These are phyloP conservation scores for Typhlichthys subterraneus DNA, from an alignment of 2,797 vertebrate genomes.

Conservation along the genomic window DNA sequence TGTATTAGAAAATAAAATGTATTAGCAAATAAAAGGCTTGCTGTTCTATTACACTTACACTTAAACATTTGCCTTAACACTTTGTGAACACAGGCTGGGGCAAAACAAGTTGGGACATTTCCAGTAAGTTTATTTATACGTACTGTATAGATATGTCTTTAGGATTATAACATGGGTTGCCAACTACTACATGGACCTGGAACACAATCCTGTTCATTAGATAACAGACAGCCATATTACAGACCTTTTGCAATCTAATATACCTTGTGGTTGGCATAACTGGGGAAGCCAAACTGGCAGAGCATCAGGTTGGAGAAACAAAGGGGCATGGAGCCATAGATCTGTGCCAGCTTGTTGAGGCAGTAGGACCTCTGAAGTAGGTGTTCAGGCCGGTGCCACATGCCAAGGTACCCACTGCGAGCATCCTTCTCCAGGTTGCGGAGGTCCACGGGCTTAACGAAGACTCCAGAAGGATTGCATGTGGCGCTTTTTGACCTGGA, in stretches of 20 bases:
- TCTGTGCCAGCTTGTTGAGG: slow-evolving; percentile 85
- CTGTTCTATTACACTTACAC: not conserved
- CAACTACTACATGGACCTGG: no score
- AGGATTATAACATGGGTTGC: no score
- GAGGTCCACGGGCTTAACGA: slow-evolving; percentile 91
- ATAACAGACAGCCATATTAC: no score
- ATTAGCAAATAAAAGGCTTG: not conserved
- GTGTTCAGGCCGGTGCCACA: slow-evolving; percentile 95
- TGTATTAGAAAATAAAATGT: not conserved
- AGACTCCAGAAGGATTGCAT: slow-evolving; percentile 83
- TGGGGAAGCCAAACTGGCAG: slow-evolving; percentile 94
- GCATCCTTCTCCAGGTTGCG: slow-evolving; percentile 90
- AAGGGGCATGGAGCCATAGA: slow-evolving; percentile 90
- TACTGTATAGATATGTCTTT: no score
- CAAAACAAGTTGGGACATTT: not conserved
- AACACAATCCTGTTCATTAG: no score
- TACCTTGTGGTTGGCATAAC: slow-evolving; percentile 89
- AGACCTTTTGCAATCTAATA: no score
- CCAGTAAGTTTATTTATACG: no score
- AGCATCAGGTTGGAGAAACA: slow-evolving; percentile 93
- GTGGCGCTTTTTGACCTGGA: not conserved
- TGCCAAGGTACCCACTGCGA: slow-evolving; percentile 87
- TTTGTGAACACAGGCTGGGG: not conserved
- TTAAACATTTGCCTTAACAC: no score
- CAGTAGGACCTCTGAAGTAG: slow-evolving; percentile 93